A percentile compares a stretch with the other conserved stretches of the same genome.
These are phyloP conservation scores for Rostratula benghalensis DNA, from an alignment of 2,113 vertebrate genomes.

Conservation along the genomic window DNA sequence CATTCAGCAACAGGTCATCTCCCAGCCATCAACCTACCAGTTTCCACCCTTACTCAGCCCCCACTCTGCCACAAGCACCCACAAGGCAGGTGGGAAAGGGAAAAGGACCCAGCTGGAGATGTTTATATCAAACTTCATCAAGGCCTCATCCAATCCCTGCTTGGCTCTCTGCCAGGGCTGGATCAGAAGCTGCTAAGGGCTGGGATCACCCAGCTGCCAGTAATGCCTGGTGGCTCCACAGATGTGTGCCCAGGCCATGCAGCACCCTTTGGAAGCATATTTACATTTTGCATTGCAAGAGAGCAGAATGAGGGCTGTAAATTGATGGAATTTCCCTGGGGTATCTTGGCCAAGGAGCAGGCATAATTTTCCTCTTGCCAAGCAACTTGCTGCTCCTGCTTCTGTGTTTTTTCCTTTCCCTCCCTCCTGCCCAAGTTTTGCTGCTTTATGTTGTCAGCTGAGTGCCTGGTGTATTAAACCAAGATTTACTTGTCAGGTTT, in stretches of 20 bases:
- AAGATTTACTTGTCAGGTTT: constrained; percentile 9
- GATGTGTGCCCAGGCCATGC: not conserved
- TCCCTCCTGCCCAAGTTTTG: not conserved
- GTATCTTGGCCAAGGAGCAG: not conserved
- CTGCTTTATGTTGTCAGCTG: not conserved
- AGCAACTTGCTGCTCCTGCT: not conserved
- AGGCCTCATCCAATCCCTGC: not conserved
- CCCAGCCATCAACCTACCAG: not conserved
- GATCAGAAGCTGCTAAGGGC: not conserved
- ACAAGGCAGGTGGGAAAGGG: not conserved
- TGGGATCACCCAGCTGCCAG: not conserved
- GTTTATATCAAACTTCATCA: not conserved
- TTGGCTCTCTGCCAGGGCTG: not conserved
- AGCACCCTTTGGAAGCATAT: not conserved
- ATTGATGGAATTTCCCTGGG: not conserved
- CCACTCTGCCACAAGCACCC: not conserved
- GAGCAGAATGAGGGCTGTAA: not conserved
- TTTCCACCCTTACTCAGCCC: not conserved
- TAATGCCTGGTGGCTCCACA: not conserved
- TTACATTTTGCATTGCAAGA: not conserved
- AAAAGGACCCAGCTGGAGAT: not conserved
- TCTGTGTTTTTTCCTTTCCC: not conserved
- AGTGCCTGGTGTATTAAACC: not conserved
- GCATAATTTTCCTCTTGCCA: not conserved
- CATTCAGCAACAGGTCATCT: not conserved